phyloP scores from a whole-genome alignment of 2,888 invertebrate species.

The Siphonodentalium dalli region DNA sequence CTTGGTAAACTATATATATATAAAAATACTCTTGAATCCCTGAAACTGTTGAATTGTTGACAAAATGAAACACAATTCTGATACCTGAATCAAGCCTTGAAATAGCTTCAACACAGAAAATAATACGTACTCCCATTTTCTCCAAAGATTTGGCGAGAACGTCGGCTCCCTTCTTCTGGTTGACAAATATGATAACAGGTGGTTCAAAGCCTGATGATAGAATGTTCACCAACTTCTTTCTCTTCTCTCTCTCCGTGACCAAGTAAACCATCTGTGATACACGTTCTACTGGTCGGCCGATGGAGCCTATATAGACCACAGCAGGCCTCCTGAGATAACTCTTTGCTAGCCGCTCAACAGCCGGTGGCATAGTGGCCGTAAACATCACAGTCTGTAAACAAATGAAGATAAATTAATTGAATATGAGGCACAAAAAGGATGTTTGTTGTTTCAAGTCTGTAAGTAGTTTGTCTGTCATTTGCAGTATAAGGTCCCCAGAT shows the following conservation, averaged over 20 bases:
- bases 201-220: conserved; percentile 86
- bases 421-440: conserved; percentile 1
- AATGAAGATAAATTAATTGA: conserved; percentile 7
- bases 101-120: neutral
- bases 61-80: neutral
- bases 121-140: conserved; percentile 80
- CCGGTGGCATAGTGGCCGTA: conserved; percentile 99
- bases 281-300: conserved; percentile 96
- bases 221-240: conserved; percentile 94
- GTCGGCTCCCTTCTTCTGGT: conserved; percentile 99
- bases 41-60: neutral
- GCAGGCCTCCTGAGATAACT: conserved; percentile 94
- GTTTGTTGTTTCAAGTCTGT: rapidly evolving
- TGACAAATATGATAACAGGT: conserved; percentile 99
- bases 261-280: conserved; percentile 97
- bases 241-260: conserved; percentile 93
- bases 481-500: neutral
- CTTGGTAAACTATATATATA: neutral
- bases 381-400: conserved; percentile 93
- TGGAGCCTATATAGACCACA: conserved; percentile 95
- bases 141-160: conserved; percentile 95
- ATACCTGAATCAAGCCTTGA: neutral
- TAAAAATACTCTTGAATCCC: neutral
- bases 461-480: too few relatives aligned
- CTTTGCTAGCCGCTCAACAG: conserved; percentile 94